A percentile compares a stretch with the other conserved stretches of the same genome.
phyloP scores from a whole-genome alignment of 1,140 invertebrate species.

The Lineus longissimus region DNA sequence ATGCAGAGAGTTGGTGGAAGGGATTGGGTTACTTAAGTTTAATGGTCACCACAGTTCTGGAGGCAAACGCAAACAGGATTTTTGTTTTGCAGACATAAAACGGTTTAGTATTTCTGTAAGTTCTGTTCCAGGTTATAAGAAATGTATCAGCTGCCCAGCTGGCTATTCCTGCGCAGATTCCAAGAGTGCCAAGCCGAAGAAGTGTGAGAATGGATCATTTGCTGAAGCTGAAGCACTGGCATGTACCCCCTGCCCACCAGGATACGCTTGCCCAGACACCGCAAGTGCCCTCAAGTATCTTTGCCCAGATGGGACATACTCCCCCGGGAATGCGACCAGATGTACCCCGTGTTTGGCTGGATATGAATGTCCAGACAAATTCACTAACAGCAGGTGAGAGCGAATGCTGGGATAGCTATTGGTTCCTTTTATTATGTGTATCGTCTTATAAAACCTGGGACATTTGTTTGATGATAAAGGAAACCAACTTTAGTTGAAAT shows the following conservation, averaged over 20 bases:
- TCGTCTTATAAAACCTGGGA: too few species aligned
- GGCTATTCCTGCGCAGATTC: slow-evolving; percentile 33
- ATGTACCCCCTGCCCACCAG: slow-evolving; percentile 35
- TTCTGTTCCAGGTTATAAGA: slow-evolving; percentile 5
- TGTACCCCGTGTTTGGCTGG: slow-evolving; percentile 35
- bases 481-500: too few species aligned
- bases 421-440: too few species aligned
- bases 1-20: too few species aligned
- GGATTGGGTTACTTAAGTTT: too few species aligned
- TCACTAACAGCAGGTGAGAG: slow-evolving; percentile 15
- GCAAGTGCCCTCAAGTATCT: slow-evolving; percentile 15
- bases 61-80: too few species aligned
- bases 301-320: slow-evolving; percentile 37
- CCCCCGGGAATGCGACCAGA: slow-evolving; percentile 27
- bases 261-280: slow-evolving; percentile 32
- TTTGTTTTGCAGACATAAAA: too few species aligned
- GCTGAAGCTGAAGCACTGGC: slow-evolving; percentile 21
- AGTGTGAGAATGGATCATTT: slow-evolving; percentile 29
- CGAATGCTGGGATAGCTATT: too few species aligned
- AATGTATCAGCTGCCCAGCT: slow-evolving; percentile 32
- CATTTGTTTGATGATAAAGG: too few species aligned
- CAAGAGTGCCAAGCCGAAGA: slow-evolving; percentile 26
- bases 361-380: slow-evolving; percentile 27
- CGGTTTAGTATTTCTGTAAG: too few species aligned
- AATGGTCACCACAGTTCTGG: too few species aligned